phyloP scores from a whole-genome alignment of 2,888 invertebrate species.

The Ophioninae sp. region DNA sequence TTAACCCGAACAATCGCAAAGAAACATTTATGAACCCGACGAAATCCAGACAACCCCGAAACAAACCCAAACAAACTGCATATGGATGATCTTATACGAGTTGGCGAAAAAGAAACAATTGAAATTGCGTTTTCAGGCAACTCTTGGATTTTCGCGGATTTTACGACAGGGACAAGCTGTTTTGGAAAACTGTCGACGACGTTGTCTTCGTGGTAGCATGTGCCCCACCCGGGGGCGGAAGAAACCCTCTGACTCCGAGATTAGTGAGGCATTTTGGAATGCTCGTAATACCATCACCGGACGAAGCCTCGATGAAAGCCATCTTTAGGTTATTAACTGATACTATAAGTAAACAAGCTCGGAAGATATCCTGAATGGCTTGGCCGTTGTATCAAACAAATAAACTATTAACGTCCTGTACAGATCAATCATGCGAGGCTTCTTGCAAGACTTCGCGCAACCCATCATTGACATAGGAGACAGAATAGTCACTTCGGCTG shows the following conservation, averaged over 20 bases:
- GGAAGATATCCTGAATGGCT: too few species aligned
- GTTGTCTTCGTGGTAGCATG: constrained; percentile 92
- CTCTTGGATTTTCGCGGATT: constrained; percentile 90
- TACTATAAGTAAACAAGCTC: too few species aligned
- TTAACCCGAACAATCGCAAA: too few species aligned
- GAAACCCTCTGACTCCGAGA: constrained; percentile 91
- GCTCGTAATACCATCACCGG: constrained; percentile 91
- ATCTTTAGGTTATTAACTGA: constrained; percentile 84
- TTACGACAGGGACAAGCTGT: constrained; percentile 93
- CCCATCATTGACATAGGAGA: constrained; percentile 87
- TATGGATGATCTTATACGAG: too few species aligned
- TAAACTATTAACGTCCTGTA: constrained; percentile 6
- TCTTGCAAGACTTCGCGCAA: constrained; percentile 89
- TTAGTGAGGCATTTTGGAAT: constrained; percentile 95
- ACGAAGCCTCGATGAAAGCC: constrained; percentile 87
- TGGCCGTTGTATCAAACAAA: too few species aligned
- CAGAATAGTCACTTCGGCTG: constrained; percentile 88
- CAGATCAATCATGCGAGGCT: constrained; percentile 88
- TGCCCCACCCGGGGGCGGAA: constrained; percentile 95
- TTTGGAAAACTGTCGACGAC: constrained; percentile 94
- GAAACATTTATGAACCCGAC: too few species aligned
- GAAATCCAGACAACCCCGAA: too few species aligned
- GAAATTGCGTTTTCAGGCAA: constrained; percentile 82
- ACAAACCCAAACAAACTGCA: neutral
- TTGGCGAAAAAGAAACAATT: neutral